A percentile compares a stretch with the other conserved stretches of the same genome.
These are phyloP conservation scores for Megaleporinus macrocephalus DNA, from an alignment of 2,113 vertebrate species.

Conservation along the genomic window DNA sequence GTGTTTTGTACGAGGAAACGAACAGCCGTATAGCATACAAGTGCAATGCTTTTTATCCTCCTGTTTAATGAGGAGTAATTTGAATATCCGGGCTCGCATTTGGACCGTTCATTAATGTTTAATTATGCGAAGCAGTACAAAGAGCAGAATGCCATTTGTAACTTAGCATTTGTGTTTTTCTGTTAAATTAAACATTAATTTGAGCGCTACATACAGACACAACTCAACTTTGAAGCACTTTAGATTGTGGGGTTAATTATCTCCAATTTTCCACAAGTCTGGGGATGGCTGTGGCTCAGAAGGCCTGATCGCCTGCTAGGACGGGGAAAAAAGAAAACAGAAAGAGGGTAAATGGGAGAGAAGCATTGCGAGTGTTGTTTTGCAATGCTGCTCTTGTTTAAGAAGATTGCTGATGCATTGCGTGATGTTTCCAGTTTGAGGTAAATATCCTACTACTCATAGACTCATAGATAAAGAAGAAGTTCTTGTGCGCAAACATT, in stretches of 20 bases:
- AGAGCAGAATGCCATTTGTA: slow-evolving; percentile 65
- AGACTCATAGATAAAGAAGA: not conserved
- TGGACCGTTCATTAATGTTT: slow-evolving; percentile 72
- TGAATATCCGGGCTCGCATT: slow-evolving; percentile 64
- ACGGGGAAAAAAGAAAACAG: slow-evolving; percentile 38
- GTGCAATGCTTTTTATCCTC: slow-evolving; percentile 42
- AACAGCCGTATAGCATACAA: slow-evolving; percentile 61
- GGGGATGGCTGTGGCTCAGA: slow-evolving; percentile 59
- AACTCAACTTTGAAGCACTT: slow-evolving; percentile 62
- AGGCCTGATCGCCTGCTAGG: slow-evolving; percentile 42
- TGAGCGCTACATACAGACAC: slow-evolving; percentile 66
- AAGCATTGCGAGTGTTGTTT: not conserved
- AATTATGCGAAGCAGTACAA: slow-evolving; percentile 60
- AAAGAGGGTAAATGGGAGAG: slow-evolving; percentile 14
- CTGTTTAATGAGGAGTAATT: slow-evolving; percentile 58
- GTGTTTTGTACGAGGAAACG: slow-evolving; percentile 50
- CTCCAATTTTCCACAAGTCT: slow-evolving; percentile 69
- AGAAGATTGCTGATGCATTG: slow-evolving; percentile 16
- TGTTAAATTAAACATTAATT: slow-evolving; percentile 74
- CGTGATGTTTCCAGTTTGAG: slow-evolving; percentile 7
- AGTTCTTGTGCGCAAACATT: not conserved
- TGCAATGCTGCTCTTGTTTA: not conserved
- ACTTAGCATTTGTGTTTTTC: slow-evolving; percentile 66
- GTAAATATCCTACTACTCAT: not conserved
- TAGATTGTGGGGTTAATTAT: slow-evolving; percentile 66